Conservation (phyloP, 2,888 invertebrate genomes). For the Ormyrus rosae region DNA sequence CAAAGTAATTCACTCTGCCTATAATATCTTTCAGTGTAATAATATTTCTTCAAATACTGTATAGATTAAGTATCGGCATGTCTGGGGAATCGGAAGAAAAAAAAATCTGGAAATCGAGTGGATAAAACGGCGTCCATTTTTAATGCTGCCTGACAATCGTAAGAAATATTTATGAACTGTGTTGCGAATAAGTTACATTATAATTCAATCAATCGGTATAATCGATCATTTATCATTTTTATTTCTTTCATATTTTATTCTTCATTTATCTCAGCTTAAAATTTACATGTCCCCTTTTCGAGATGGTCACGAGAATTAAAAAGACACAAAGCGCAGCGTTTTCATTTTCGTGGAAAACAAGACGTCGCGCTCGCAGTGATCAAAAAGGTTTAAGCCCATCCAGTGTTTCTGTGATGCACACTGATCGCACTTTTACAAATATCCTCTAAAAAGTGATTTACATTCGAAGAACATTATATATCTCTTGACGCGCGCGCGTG, state of each 20-base stretch:
- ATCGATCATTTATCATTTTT: constrained; percentile 47
- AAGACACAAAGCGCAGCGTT: constrained; percentile 49
- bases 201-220: constrained; percentile 53
- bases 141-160: constrained; percentile 53
- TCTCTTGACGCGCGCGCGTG: constrained; percentile 51
- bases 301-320: constrained; percentile 56
- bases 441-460: constrained; percentile 58
- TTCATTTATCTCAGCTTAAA: constrained; percentile 56
- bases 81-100: constrained; percentile 36
- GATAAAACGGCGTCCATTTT: constrained; percentile 51
- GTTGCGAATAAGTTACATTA: constrained; percentile 57
- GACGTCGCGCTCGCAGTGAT: constrained; percentile 42
- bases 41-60: constrained; percentile 59
- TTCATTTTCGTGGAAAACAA: constrained; percentile 57
- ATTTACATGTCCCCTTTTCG: constrained; percentile 55
- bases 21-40: constrained; percentile 59
- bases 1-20: constrained; percentile 60
- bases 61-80: constrained; percentile 59
- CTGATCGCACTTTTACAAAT: constrained; percentile 56
- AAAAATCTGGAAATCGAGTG: constrained; percentile 51
- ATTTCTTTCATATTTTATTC: constrained; percentile 50
- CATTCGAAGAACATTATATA: constrained; percentile 57
- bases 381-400: constrained; percentile 50
- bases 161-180: constrained; percentile 55
- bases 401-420: constrained; percentile 52